A percentile compares a stretch with the other conserved stretches of the same genome.
Evolutionary conservation across 2,797 vertebrate species (phyloP).

Genomic region (Aythya fuligula): DNA sequence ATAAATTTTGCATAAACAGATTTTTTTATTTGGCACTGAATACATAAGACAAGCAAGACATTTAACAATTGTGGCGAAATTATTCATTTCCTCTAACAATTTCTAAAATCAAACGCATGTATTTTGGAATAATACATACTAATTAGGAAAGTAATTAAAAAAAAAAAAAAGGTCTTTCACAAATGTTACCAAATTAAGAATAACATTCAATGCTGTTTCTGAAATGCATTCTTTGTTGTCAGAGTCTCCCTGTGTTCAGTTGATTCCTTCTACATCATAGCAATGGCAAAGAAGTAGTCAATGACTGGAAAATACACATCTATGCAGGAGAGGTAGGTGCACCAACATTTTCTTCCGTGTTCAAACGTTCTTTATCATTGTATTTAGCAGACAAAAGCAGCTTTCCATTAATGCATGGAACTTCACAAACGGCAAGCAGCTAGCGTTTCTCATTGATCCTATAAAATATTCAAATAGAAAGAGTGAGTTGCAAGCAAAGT

Average conservation of each 20-base stretch:
- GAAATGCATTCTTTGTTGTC: conserved; percentile 7
- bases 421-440: neutral
- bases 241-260: neutral
- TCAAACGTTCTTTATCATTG: neutral
- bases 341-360: neutral
- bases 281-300: neutral
- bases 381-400: conserved; percentile 4
- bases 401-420: neutral
- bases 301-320: neutral
- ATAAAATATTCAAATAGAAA: neutral
- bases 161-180: neutral
- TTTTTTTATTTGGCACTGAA: conserved; percentile 24
- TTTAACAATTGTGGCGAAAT: conserved; percentile 13
- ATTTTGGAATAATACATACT: conserved; percentile 38
- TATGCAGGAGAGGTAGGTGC: neutral
- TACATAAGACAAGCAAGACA: conserved; percentile 30
- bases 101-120: conserved; percentile 35
- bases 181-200: conserved; percentile 34
- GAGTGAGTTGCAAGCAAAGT: neutral
- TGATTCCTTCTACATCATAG: neutral
- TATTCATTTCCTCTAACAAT: conserved; percentile 37
- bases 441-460: neutral
- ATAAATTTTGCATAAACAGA: conserved; percentile 4
- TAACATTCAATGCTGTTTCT: neutral
- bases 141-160: neutral